Conservation (phyloP, 2,888 invertebrate genomes). For the Chalcosyrphus nemorum region DNA sequence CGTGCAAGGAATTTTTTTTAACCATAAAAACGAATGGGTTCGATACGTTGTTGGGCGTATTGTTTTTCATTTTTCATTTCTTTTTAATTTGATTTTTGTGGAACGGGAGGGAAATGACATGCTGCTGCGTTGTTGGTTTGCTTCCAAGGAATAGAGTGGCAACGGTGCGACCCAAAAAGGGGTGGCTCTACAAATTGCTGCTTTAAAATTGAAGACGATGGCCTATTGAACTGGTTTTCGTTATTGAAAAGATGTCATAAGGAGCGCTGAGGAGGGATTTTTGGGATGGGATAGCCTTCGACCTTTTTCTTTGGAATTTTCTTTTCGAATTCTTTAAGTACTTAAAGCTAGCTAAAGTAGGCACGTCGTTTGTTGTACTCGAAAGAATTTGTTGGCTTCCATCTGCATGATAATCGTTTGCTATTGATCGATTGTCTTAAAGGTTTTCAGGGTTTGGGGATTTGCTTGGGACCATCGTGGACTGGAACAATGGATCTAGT, state of each 20-base stretch:
- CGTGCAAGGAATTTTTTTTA: constrained; percentile 46
- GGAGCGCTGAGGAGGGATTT: background rate
- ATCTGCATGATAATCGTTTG: too few species aligned
- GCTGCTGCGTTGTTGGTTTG: too few species aligned
- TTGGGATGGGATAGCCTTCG: background rate
- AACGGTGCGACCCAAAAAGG: background rate
- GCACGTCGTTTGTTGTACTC: background rate
- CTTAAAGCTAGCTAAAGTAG: background rate
- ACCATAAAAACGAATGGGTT: constrained; percentile 57
- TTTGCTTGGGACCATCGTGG: too few species aligned
- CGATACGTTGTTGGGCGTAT: constrained; percentile 24
- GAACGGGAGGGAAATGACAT: background rate
- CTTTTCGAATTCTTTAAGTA: background rate
- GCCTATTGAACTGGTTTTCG: constrained; percentile 10
- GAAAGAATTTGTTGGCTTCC: background rate
- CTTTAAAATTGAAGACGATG: constrained; percentile 41
- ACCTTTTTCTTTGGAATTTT: background rate
- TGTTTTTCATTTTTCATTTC: constrained; percentile 63
- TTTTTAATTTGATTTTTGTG: constrained; percentile 39
- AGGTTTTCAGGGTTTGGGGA: too few species aligned
- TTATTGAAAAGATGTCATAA: constrained; percentile 36
- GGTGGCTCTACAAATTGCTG: constrained; percentile 37
- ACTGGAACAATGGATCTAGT: too few species aligned
- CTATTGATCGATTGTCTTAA: too few species aligned
- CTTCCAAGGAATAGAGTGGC: too few species aligned